Base-by-base conservation (phyloP, 2,797 vertebrate genomes). In the Phoeniculus purpureus region DNA sequence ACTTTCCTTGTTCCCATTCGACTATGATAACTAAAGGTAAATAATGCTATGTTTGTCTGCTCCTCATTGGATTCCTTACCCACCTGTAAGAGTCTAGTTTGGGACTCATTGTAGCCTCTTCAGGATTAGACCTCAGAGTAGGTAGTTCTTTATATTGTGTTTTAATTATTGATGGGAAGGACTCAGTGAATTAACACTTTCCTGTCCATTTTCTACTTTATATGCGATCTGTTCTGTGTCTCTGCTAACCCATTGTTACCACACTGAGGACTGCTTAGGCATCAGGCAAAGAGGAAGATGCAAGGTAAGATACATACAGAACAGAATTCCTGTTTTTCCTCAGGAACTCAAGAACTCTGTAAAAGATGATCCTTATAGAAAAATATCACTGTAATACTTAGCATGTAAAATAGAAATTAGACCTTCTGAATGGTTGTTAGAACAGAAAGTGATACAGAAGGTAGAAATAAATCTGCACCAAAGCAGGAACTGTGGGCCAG, bases 241-340 rank as follows among this genome's bases (percentile, higher is more conserved):
- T 54, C 3, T 55, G 31, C 15, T 56, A 54, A 56, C 4, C 7
- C 4, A 2, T 17, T 47, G 59, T 74, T 60, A 13, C 29, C 18
- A 10, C 23, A 31, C 4, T 13, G 18, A 61, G 85, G 62, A 27
- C 29, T 17, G 3, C 0, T 1, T 47, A 27, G 12, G 47, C 9
- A 19, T 58, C 59, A 68, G 65, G 17, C 8, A 12, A 32, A 54
- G 47, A 52, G n/a, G 25, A 74, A 45, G 12, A 9, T 71, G 29
- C 2, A 6, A 40, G 6, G 26, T 73, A 20, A 62, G 47, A 17
- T n/a, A 27, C 0, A 0, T 5, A 4, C 40, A 19, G 12, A 45
- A 26, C 6, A 19, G 19, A 50, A 81, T 50, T 77, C 7, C 20
- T 80, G 37, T 37, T 37, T 37, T 37, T n/a, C n/a, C n/a, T 77